Evolutionary conservation across 1,140 invertebrate species (phyloP).

Genomic region (Venturia canescens): DNA sequence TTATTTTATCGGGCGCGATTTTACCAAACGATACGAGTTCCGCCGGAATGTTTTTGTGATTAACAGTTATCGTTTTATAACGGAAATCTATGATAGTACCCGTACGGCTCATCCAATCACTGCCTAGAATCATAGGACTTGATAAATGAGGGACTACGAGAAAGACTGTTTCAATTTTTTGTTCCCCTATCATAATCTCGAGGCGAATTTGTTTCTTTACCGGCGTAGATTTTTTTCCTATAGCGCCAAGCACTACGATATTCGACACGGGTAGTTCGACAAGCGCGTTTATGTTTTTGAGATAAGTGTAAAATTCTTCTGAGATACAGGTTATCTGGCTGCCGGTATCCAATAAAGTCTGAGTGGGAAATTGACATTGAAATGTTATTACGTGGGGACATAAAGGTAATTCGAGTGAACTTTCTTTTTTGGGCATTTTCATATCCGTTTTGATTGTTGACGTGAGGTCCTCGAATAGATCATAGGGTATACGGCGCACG

Average conservation of each 20-base stretch:
- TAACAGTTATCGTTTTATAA: background rate
- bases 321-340: constrained; percentile 56
- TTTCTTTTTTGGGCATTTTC: background rate
- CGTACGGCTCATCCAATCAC: constrained; percentile 51
- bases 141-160: constrained; percentile 47
- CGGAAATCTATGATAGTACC: constrained; percentile 50
- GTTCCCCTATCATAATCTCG: background rate
- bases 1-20: background rate
- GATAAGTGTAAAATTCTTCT: constrained; percentile 45
- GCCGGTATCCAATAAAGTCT: constrained; percentile 51
- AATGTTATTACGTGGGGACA: background rate
- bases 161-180: background rate
- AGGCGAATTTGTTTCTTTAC: constrained; percentile 16
- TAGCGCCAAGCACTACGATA: constrained; percentile 38
- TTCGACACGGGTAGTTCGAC: constrained; percentile 50
- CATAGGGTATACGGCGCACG: background rate
- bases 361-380: background rate
- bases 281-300: background rate
- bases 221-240: constrained; percentile 48
- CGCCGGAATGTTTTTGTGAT: background rate
- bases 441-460: background rate
- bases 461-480: constrained; percentile 23
- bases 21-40: background rate
- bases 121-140: constrained; percentile 49
- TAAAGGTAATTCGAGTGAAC: background rate